These are phyloP conservation scores for Tortricodes alternella DNA, from an alignment of 2,888 invertebrate genomes.

Conservation along the genomic window DNA sequence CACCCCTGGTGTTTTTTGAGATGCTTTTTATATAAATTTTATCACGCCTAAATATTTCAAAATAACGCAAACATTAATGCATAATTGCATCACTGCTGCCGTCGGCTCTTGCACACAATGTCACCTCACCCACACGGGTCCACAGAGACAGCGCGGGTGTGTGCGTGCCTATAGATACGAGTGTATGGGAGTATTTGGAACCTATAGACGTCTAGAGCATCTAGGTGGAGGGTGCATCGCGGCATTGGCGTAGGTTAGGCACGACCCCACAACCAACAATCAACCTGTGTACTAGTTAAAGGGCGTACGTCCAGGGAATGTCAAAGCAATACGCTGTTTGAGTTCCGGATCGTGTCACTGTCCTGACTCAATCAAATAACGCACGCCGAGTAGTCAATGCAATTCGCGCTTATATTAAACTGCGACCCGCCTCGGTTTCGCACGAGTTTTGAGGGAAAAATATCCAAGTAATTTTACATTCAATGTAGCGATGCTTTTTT, in stretches of 20 bases:
- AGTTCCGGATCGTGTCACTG: background rate
- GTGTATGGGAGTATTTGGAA: slow-evolving; percentile 5
- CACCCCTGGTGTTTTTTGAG: no score
- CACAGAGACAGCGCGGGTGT: background rate
- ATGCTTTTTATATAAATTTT: no score
- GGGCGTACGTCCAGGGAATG: background rate
- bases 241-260: slow-evolving; percentile 26
- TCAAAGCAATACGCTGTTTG: background rate
- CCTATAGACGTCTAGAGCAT: slow-evolving; percentile 15
- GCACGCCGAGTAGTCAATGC: no score
- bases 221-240: slow-evolving; percentile 22
- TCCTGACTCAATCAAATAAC: no score
- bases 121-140: slow-evolving; percentile 2
- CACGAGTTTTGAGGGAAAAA: no score
- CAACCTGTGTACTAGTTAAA: background rate
- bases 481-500: no score
- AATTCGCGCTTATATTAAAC: no score
- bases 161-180: no score
- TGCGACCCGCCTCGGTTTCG: no score
- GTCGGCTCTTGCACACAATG: background rate
- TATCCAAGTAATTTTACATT: no score
- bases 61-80: background rate
- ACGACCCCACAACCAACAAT: background rate
- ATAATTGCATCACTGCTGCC: background rate
- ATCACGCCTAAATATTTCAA: background rate